phyloP scores from a whole-genome alignment of 2,113 vertebrate species.

The Baryphthengus martii region DNA sequence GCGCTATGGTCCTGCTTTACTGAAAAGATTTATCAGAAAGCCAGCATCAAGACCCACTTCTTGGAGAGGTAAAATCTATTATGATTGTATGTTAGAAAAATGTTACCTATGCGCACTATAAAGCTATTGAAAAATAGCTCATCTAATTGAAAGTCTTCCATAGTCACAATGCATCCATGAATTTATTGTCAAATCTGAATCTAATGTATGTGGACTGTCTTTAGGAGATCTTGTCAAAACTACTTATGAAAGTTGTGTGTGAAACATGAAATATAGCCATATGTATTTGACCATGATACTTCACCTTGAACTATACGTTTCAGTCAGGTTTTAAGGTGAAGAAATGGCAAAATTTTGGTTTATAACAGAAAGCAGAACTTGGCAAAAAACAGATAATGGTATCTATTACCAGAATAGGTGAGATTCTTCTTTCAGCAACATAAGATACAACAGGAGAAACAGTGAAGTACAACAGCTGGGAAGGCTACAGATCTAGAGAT shows the following conservation, averaged over 20 bases:
- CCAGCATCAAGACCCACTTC: background rate
- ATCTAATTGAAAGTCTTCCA: background rate
- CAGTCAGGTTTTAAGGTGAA: constrained; percentile 45
- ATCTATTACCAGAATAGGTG: background rate
- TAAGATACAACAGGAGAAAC: background rate
- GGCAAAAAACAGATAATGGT: background rate
- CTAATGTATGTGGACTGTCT: background rate
- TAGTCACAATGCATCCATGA: background rate
- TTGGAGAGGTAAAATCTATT: background rate
- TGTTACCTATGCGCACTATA: background rate
- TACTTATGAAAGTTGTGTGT: background rate
- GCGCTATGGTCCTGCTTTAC: background rate
- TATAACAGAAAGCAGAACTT: constrained; percentile 44
- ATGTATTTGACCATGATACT: background rate
- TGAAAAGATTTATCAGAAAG: background rate
- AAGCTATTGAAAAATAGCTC: background rate
- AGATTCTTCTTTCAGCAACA: constrained; percentile 15
- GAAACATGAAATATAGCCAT: background rate
- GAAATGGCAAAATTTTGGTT: constrained; percentile 47
- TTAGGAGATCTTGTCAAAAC: background rate
- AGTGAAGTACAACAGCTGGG: background rate
- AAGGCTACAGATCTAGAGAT: background rate
- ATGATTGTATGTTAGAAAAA: background rate
- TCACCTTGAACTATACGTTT: constrained; percentile 5
- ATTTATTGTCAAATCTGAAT: background rate